phyloP scores from a whole-genome alignment of 1,140 invertebrate species.

The Leptinotarsa texana region DNA sequence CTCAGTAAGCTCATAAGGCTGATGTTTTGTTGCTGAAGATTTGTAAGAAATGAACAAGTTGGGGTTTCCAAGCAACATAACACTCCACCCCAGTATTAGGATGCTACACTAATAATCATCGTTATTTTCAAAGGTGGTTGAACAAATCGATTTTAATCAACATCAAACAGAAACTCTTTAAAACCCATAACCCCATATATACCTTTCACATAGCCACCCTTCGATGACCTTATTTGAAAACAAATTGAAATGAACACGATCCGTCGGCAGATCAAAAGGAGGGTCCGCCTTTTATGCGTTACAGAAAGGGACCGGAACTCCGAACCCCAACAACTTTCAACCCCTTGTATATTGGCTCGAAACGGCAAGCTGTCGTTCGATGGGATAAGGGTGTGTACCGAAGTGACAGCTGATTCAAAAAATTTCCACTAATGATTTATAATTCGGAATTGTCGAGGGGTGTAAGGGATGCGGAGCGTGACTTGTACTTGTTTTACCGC shows the following conservation, averaged over 20 bases:
- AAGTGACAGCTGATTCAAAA: neutral
- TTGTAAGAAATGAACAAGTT: too few relatives aligned
- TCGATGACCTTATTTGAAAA: neutral
- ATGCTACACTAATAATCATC: neutral
- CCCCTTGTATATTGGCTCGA: neutral
- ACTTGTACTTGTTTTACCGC: slow-evolving; percentile 1
- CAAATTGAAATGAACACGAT: slow-evolving; percentile 6
- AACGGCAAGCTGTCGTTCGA: neutral
- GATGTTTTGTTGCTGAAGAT: too few relatives aligned
- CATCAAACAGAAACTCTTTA: neutral
- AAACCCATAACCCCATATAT: neutral
- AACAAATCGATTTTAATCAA: neutral
- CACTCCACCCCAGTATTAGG: too few relatives aligned
- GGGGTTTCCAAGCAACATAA: too few relatives aligned
- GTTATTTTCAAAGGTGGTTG: neutral
- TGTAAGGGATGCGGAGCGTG: neutral
- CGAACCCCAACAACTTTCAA: neutral
- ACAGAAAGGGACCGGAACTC: neutral
- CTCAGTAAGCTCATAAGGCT: too few relatives aligned
- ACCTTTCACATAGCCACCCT: neutral
- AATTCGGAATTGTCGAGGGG: neutral
- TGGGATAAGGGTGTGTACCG: neutral
- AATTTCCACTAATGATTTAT: slow-evolving; percentile 1
- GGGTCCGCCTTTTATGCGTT: neutral
- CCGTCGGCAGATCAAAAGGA: neutral